phyloP scores from a whole-genome alignment of 2,888 invertebrate species.

The Callimorpha dominula region DNA sequence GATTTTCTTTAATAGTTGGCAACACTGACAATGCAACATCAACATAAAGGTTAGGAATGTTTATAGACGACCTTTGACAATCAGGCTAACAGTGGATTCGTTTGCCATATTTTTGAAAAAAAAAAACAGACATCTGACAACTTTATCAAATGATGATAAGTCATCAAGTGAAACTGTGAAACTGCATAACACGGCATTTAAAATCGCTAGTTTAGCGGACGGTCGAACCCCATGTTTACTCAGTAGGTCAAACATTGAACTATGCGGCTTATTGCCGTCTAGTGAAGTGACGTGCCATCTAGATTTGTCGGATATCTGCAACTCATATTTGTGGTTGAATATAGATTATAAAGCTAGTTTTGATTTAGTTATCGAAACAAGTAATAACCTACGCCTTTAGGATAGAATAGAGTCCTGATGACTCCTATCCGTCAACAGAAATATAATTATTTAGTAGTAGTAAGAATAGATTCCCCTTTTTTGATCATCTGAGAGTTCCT shows the following conservation, averaged over 20 bases:
- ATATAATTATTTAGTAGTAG: too few relatives aligned
- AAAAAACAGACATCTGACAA: not conserved
- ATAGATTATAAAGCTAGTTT: not conserved
- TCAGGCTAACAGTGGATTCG: too few relatives aligned
- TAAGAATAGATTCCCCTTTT: too few relatives aligned
- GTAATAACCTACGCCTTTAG: too few relatives aligned
- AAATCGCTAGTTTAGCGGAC: not conserved
- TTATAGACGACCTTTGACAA: too few relatives aligned
- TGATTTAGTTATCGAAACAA: not conserved
- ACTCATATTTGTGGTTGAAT: not conserved
- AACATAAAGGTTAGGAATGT: too few relatives aligned
- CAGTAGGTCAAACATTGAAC: conserved; percentile 13
- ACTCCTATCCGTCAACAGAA: too few relatives aligned
- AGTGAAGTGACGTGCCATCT: not conserved
- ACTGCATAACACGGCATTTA: not conserved
- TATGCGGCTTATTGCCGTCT: conserved; percentile 11
- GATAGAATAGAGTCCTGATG: too few relatives aligned
- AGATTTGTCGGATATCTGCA: not conserved
- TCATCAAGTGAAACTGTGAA: not conserved
- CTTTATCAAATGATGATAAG: not conserved
- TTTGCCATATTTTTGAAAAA: not conserved
- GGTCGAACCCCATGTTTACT: conserved; percentile 1
- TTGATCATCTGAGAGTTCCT: too few relatives aligned
- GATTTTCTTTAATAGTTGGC: too few relatives aligned
- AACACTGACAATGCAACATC: too few relatives aligned